Conservation (phyloP, 2,797 vertebrate genomes). For the Masticophis lateralis region DNA sequence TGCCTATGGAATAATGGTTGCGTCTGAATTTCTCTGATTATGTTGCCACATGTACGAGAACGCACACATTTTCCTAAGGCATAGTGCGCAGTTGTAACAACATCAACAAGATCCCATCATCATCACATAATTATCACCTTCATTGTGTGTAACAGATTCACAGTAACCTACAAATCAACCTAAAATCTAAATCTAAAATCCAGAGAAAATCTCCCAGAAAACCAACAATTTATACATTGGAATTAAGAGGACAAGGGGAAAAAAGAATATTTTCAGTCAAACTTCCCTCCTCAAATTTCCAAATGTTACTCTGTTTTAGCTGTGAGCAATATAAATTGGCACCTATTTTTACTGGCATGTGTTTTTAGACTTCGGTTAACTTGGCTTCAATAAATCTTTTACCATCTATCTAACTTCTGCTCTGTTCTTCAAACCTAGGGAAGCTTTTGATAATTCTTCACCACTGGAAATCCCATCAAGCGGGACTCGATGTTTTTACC, state of each 20-base stretch:
- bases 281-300: neutral
- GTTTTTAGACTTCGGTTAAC: no score
- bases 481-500: neutral
- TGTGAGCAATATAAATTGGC: neutral
- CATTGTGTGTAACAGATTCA: conserved; percentile 1
- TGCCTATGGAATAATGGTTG: neutral
- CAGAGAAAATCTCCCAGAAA: neutral
- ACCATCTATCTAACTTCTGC: neutral
- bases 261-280: neutral
- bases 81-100: conserved; percentile 33
- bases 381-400: no score
- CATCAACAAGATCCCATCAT: conserved; percentile 10
- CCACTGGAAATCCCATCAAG: no score
- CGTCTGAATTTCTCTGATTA: neutral
- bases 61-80: conserved; percentile 36
- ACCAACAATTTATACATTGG: neutral
- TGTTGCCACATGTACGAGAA: neutral
- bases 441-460: neutral
- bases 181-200: neutral
- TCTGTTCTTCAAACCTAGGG: neutral
- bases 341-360: neutral
- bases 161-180: conserved; percentile 1
- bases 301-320: neutral
- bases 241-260: neutral
- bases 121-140: no score